These are phyloP conservation scores for Tetrao urogallus DNA, from an alignment of 2,113 vertebrate genomes.

Conservation along the genomic window DNA sequence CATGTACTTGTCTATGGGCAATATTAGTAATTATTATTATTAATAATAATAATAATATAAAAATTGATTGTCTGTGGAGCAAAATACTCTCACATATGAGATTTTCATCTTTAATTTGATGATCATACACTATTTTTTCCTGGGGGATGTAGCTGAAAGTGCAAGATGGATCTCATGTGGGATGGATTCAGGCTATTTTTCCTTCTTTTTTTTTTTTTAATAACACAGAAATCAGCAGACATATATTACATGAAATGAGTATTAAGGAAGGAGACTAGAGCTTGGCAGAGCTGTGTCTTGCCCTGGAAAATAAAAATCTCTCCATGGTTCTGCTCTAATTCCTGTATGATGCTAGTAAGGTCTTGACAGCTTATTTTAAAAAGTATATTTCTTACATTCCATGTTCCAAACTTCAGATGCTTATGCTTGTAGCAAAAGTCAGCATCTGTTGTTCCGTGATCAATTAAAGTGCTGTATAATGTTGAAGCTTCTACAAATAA, in stretches of 20 bases:
- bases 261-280: not conserved
- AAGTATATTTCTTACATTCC: not conserved
- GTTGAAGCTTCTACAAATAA: not conserved
- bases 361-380: slow-evolving; percentile 10
- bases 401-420: not conserved
- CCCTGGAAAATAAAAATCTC: not conserved
- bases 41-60: not conserved
- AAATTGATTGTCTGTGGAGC: not conserved
- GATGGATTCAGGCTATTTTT: not conserved
- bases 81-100: not conserved
- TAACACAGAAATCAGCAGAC: not conserved
- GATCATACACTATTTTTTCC: not conserved
- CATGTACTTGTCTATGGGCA: not conserved
- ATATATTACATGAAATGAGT: not conserved
- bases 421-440: not conserved
- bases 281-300: not conserved
- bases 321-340: slow-evolving; percentile 13
- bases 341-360: not conserved
- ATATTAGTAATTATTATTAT: too few species aligned
- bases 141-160: not conserved
- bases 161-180: not conserved
- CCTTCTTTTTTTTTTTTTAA: not conserved
- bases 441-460: not conserved
- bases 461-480: slow-evolving; percentile 21
- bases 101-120: not conserved